Evolutionary conservation across 2,797 vertebrate species (phyloP).

Genomic region (Acanthis flammea): DNA sequence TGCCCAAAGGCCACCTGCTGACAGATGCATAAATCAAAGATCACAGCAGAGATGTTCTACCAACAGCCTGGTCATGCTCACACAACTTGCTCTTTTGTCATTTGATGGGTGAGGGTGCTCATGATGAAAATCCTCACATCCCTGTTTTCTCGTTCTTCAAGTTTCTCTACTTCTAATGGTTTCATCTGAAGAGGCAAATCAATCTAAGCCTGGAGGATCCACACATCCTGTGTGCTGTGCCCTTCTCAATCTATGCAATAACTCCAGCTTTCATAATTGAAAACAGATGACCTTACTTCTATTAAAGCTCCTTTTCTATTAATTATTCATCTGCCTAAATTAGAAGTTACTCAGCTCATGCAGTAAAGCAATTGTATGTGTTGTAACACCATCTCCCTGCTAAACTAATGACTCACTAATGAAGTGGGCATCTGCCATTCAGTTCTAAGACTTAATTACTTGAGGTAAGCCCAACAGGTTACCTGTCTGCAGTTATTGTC

Average conservation of each 20-base stretch:
- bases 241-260: not conserved
- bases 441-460: not conserved
- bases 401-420: not conserved
- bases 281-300: not conserved
- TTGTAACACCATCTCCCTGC: not conserved
- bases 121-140: not conserved
- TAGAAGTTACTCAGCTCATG: not conserved
- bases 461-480: not conserved
- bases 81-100: not conserved
- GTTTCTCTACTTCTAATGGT: not conserved
- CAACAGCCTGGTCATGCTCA: not conserved
- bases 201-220: not conserved
- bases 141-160: not conserved
- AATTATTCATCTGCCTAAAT: not conserved
- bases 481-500: not conserved
- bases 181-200: not conserved
- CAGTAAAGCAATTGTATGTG: not conserved
- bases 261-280: not conserved
- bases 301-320: not conserved
- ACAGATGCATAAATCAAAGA: not conserved
- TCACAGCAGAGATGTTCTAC: not conserved
- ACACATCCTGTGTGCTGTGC: fast-evolving
- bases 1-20: not conserved
- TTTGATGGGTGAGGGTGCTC: not conserved
- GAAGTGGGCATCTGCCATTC: not conserved